Conservation (phyloP, 2,888 invertebrate species). For the Belgica antarctica region DNA sequence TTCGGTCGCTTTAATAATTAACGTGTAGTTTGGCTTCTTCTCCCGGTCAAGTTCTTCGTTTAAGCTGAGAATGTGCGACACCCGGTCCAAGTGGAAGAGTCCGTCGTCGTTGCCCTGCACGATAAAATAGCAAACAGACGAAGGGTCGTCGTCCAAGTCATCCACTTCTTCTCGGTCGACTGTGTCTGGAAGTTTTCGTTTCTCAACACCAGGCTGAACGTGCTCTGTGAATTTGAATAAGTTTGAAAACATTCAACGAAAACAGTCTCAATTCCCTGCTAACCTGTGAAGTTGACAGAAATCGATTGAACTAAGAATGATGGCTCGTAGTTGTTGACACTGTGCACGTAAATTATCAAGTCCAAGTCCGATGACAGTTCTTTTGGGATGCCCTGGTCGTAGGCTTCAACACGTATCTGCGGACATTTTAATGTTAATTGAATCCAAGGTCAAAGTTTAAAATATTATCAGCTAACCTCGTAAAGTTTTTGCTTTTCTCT, state of each 20-base stretch:
- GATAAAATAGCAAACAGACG: constrained; percentile 89
- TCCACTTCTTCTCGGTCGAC: constrained; percentile 83
- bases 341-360: constrained; percentile 80
- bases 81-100: constrained; percentile 69
- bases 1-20: constrained; percentile 79
- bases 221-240: constrained; percentile 59
- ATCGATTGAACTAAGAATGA: constrained; percentile 75
- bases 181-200: constrained; percentile 71
- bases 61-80: constrained; percentile 61
- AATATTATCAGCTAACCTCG: constrained; percentile 63
- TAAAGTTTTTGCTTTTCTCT: constrained; percentile 82
- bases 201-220: constrained; percentile 63
- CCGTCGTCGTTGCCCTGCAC: constrained; percentile 77
- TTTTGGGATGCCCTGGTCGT: constrained; percentile 83
- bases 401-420: constrained; percentile 85
- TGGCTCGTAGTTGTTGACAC: constrained; percentile 86
- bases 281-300: constrained; percentile 70
- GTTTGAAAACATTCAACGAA: background rate
- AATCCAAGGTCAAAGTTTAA: constrained; percentile 7
- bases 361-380: constrained; percentile 84
- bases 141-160: constrained; percentile 74
- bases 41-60: constrained; percentile 70
- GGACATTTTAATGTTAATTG: constrained; percentile 46
- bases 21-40: constrained; percentile 62
- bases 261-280: constrained; percentile 34